Evolutionary conservation across 2,888 invertebrate genomes (phyloP).

Genomic region (Oeneis ivallda): DNA sequence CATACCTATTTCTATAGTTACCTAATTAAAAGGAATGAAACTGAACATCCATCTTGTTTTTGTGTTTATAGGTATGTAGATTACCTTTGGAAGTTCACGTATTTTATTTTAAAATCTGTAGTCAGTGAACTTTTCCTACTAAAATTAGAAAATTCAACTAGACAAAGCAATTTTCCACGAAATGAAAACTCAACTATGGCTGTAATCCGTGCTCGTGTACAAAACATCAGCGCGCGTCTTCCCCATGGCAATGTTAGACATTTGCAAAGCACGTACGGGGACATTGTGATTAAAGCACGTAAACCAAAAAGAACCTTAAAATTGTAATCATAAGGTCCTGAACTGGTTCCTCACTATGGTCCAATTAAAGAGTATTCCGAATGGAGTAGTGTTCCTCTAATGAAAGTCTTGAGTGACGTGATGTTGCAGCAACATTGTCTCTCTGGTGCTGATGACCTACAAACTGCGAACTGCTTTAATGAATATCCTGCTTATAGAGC

Average conservation of each 20-base stretch:
- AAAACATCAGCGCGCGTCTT: slow-evolving; percentile 58
- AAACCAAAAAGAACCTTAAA: slow-evolving; percentile 44
- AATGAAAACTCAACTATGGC: slow-evolving; percentile 15
- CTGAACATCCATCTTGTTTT: too few relatives aligned
- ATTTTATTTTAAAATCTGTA: too few relatives aligned
- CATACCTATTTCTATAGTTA: too few relatives aligned
- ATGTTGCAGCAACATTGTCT: slow-evolving; percentile 42
- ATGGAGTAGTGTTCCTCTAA: slow-evolving; percentile 55
- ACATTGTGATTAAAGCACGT: slow-evolving; percentile 30
- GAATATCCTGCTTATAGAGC: neutral
- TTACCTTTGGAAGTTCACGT: too few relatives aligned
- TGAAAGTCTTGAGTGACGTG: slow-evolving; percentile 51
- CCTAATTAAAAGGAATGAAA: too few relatives aligned
- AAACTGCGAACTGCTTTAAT: slow-evolving; percentile 29
- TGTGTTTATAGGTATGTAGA: too few relatives aligned
- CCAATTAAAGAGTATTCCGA: slow-evolving; percentile 50
- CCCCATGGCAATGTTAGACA: slow-evolving; percentile 50
- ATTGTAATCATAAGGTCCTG: slow-evolving; percentile 39
- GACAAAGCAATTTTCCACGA: slow-evolving; percentile 1
- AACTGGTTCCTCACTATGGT: slow-evolving; percentile 34
- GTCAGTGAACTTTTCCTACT: too few relatives aligned
- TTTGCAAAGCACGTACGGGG: slow-evolving; percentile 56
- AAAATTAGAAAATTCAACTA: neutral
- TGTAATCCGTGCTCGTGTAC: slow-evolving; percentile 53
- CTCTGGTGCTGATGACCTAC: slow-evolving; percentile 41